Evolutionary conservation across 1,140 invertebrate species (phyloP).

Genomic region (Drosophila willistoni): DNA sequence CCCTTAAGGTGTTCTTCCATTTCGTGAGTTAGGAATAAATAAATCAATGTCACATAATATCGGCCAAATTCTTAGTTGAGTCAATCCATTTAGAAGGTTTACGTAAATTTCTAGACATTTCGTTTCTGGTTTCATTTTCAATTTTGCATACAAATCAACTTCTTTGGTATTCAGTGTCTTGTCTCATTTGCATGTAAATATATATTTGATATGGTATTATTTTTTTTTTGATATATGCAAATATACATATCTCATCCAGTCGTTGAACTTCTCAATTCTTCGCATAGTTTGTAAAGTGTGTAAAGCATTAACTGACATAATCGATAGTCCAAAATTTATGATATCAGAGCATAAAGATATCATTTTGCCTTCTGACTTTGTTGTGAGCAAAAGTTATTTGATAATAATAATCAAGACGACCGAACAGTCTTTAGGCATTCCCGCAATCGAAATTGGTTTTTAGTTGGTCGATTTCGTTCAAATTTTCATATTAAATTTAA

Average conservation of each 20-base stretch:
- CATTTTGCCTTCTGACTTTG: background rate
- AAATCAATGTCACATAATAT: slow-evolving; percentile 1
- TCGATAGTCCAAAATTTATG: background rate
- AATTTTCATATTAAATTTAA: no score
- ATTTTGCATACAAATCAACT: background rate
- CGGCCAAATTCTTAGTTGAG: background rate
- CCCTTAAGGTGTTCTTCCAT: background rate
- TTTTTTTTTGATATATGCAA: slow-evolving; percentile 2
- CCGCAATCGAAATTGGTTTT: no score
- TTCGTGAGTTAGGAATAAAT: background rate
- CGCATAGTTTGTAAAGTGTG: background rate
- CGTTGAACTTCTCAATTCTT: slow-evolving; percentile 32
- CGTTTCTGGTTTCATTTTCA: slow-evolving; percentile 24
- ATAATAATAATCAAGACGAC: no score
- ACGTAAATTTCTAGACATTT: background rate
- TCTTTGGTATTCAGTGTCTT: slow-evolving; percentile 20
- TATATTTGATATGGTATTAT: background rate
- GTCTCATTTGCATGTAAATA: slow-evolving; percentile 33
- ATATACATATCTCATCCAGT: slow-evolving; percentile 18
- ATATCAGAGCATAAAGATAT: slow-evolving; percentile 6
- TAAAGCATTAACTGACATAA: slow-evolving; percentile 7
- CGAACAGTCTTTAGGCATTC: no score
- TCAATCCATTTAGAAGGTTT: background rate
- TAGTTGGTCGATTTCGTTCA: no score
- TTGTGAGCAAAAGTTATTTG: background rate